Evolutionary conservation across 2,797 vertebrate genomes (phyloP).

Genomic region (Gymnoscopelus braueri): DNA sequence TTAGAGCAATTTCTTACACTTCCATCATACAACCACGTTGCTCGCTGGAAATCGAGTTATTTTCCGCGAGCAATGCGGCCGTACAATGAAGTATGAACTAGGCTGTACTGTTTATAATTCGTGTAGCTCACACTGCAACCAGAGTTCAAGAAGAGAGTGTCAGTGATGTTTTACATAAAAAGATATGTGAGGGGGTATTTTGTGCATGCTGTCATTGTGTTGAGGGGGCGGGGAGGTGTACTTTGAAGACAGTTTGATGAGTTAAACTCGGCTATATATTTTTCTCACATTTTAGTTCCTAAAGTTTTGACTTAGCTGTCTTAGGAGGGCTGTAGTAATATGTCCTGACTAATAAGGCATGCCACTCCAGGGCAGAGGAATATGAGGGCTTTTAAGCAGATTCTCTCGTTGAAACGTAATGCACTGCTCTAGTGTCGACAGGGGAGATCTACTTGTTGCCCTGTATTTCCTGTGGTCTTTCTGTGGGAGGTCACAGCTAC

Average conservation of each 20-base stretch:
- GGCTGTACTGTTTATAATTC: conserved; percentile 34
- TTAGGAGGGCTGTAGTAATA: conserved; percentile 17
- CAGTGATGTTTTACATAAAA: conserved; percentile 34
- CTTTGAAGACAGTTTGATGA: conserved; percentile 47
- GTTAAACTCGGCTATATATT: conserved; percentile 53
- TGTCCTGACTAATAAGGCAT: conserved; percentile 66
- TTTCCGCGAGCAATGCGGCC: too few species aligned
- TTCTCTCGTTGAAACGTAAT: conserved; percentile 67
- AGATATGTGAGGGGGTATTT: conserved; percentile 38
- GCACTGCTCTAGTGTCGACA: conserved; percentile 66
- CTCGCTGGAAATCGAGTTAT: too few species aligned
- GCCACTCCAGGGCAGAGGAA: conserved; percentile 57
- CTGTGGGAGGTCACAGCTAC: conserved; percentile 79
- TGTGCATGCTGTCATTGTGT: conserved; percentile 72
- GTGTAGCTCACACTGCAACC: conserved; percentile 28
- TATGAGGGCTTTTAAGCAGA: conserved; percentile 66
- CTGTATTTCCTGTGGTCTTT: conserved; percentile 82
- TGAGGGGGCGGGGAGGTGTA: conserved; percentile 41
- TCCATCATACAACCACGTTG: too few species aligned
- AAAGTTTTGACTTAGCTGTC: conserved; percentile 16
- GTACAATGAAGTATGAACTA: too few species aligned
- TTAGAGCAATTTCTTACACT: background rate
- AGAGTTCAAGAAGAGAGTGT: conserved; percentile 27
- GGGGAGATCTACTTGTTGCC: conserved; percentile 76
- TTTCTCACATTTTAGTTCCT: conserved; percentile 50